Percentiles rank a stretch among this genome's conserved stretches.
These are phyloP conservation scores for Oxyteleia sp. DNA, from an alignment of 2,888 invertebrate species.

Conservation along the genomic window DNA sequence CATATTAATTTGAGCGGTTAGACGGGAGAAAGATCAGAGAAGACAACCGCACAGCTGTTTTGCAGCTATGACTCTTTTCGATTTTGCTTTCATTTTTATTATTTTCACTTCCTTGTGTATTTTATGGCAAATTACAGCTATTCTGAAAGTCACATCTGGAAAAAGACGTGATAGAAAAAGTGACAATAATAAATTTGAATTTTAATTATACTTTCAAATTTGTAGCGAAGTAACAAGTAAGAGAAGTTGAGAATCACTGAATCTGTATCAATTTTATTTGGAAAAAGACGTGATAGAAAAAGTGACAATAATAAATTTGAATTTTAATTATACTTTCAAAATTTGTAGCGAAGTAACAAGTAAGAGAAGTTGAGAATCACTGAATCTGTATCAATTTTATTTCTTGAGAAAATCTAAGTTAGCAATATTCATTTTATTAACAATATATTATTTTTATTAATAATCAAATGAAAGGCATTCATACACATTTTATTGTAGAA, in stretches of 20 bases:
- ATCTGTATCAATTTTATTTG: no score
- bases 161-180: background rate
- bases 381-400: no score
- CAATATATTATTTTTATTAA: no score
- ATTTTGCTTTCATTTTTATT: constrained; percentile 21
- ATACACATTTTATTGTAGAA: no score
- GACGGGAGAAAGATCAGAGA: constrained; percentile 77
- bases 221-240: no score
- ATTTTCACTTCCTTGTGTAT: constrained; percentile 11
- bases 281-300: background rate
- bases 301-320: background rate
- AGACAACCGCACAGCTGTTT: constrained; percentile 79
- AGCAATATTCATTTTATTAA: no score
- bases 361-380: constrained; percentile 20
- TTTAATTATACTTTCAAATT: no score
- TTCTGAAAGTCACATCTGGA: background rate
- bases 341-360: no score
- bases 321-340: background rate
- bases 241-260: constrained; percentile 21
- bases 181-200: background rate
- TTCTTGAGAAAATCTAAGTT: no score
- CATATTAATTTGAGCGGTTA: constrained; percentile 79
- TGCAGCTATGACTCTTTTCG: constrained; percentile 69
- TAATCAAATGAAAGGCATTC: no score
- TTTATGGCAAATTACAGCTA: constrained; percentile 48